A percentile compares a stretch with the other conserved stretches of the same genome.
Conservation (phyloP, 1,140 invertebrate species). For the Scaptodrosophila lebanonensis region DNA sequence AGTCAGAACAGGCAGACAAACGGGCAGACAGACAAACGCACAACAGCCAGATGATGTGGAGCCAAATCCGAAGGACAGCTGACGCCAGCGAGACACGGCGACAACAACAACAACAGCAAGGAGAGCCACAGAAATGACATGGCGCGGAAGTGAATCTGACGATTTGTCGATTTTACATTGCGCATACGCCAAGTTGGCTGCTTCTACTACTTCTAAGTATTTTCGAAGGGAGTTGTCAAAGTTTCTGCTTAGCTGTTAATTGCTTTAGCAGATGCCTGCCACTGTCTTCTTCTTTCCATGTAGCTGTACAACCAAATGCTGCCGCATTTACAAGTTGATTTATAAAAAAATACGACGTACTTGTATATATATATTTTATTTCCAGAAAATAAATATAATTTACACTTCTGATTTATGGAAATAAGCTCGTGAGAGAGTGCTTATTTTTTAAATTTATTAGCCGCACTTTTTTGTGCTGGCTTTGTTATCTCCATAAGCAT, state of each 20-base stretch:
- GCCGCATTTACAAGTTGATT: too few species aligned
- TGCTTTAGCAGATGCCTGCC: slow-evolving; percentile 9
- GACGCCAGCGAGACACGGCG: not conserved
- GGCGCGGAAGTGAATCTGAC: not conserved
- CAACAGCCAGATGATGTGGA: slow-evolving; percentile 17
- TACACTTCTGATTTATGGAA: too few species aligned
- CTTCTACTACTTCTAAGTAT: not conserved
- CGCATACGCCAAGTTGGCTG: slow-evolving; percentile 15
- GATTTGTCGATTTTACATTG: slow-evolving; percentile 11
- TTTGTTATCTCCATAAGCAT: too few species aligned
- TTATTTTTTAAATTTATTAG: too few species aligned
- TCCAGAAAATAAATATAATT: too few species aligned
- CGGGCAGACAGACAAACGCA: not conserved
- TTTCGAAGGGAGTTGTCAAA: slow-evolving; percentile 12
- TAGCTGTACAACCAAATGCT: too few species aligned
- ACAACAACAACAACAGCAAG: slow-evolving; percentile 7
- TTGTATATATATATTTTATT: too few species aligned
- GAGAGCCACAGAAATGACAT: too few species aligned
- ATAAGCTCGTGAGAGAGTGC: too few species aligned
- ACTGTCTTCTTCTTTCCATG: too few species aligned
- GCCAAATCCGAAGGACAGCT: slow-evolving; percentile 21
- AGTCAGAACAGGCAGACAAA: slow-evolving; percentile 31
- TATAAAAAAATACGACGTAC: too few species aligned
- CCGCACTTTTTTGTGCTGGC: too few species aligned
- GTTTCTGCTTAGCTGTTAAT: slow-evolving; percentile 12